Percentiles rank a stretch among this genome's conserved stretches.
Conservation (phyloP, 2,113 vertebrate species). For the Taxidea taxus region DNA sequence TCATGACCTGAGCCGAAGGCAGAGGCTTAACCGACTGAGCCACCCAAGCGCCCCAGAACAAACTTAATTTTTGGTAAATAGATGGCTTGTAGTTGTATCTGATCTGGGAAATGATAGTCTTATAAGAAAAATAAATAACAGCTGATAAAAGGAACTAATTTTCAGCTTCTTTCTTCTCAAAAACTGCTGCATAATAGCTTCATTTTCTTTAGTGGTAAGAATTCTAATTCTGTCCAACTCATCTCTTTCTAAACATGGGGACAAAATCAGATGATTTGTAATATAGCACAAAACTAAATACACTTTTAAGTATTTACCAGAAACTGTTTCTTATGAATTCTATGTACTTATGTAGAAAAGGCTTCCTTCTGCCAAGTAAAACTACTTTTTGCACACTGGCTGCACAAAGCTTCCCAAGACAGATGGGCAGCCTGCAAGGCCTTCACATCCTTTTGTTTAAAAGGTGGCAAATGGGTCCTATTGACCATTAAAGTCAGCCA, state of each 20-base stretch:
- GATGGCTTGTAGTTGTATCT: not conserved
- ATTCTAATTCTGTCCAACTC: not conserved
- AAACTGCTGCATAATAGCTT: slow-evolving; percentile 17
- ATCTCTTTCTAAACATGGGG: not conserved
- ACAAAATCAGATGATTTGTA: not conserved
- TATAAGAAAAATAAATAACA: not conserved
- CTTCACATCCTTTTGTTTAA: slow-evolving; percentile 79
- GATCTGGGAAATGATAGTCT: not conserved
- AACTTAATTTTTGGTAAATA: slow-evolving; percentile 26
- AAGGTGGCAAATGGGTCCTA: slow-evolving; percentile 70
- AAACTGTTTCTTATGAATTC: not conserved
- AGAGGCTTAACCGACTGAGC: not conserved
- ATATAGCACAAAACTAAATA: not conserved
- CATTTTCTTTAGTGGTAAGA: not conserved
- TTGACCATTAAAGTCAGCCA: slow-evolving; percentile 77
- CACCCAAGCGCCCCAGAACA: not conserved
- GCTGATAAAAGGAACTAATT: not conserved
- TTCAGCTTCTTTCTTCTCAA: not conserved
- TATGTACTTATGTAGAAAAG: not conserved
- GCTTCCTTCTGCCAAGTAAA: not conserved
- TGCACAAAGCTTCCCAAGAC: slow-evolving; percentile 77
- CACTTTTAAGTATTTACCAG: not conserved
- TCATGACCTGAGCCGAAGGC: no score
- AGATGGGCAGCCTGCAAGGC: slow-evolving; percentile 81
- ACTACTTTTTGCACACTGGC: slow-evolving; percentile 69